Percentiles rank a stretch among this genome's conserved stretches.
phyloP scores from a whole-genome alignment of 2,113 vertebrate species.

The Propithecus coquereli region DNA sequence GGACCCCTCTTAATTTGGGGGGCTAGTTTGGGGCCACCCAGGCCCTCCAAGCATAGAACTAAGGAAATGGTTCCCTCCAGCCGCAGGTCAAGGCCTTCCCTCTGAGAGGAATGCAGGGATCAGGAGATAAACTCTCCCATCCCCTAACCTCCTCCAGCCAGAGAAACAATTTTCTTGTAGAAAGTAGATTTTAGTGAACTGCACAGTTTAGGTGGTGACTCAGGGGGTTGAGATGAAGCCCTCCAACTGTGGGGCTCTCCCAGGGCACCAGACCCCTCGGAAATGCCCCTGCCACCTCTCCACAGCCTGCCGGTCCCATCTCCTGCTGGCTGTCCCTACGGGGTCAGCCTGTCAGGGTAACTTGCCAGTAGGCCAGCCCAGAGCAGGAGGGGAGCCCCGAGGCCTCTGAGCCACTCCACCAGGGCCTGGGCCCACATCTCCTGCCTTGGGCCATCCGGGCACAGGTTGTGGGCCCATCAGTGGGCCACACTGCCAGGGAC shows the following conservation, averaged over 20 bases:
- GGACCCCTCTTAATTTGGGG: neutral
- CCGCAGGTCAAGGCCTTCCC: neutral
- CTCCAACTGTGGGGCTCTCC: no score
- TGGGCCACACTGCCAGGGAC: no score
- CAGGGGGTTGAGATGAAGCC: no score
- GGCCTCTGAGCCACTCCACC: neutral
- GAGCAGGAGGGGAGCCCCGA: neutral
- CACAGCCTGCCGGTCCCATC: neutral
- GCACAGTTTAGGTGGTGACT: neutral
- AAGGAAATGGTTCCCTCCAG: no score
- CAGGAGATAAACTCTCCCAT: neutral
- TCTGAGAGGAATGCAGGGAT: neutral
- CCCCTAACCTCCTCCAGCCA: neutral
- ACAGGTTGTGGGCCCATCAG: no score
- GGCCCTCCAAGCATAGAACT: neutral
- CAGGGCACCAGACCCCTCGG: no score
- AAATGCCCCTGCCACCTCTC: neutral
- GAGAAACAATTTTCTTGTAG: neutral
- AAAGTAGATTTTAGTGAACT: neutral
- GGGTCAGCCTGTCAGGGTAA: neutral
- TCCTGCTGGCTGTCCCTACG: neutral
- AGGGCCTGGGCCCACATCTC: no score
- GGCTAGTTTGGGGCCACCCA: neutral
- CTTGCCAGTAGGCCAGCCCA: neutral
- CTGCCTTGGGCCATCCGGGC: no score